Evolutionary conservation across 2,888 invertebrate species (phyloP), one percentile per base, ranked within the genome.

Genomic region (Lepidochitona cinerea): DNA sequence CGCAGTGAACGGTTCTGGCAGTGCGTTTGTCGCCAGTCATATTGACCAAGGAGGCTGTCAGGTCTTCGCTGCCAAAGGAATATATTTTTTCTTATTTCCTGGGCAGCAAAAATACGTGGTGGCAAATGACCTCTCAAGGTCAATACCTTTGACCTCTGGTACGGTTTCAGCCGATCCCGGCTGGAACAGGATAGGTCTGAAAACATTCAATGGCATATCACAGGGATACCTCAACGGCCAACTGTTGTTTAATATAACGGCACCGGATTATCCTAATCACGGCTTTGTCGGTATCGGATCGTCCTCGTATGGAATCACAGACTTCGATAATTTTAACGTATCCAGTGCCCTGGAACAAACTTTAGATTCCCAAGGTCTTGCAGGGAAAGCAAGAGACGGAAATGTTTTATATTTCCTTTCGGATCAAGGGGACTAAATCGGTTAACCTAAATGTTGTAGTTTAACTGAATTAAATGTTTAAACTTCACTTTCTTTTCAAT

Each of bases 251-350:
- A 83, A 77, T 36, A 37, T 81, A 4, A 68, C 68, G 1, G 70
- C 83, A 37, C 78, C 82, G 0, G 37, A 18, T 12, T 64, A 67
- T 1, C 83, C 84, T 14, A 33, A 70, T 0, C 81, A 83, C 71
- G 90, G 90, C 7, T 90, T 89, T 82, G 86, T 83, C 18, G 89
- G 82, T 7, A 73, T 89, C 12, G 90, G 90, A 35, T 87, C 89
- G 5, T 81, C 80, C 36, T 83, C 80, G n/a, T 89, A 84, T 77
- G 89, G 89, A 4, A 74, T 86, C 59, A 88, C 89, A 0, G 85
- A 89, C 73, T 90, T 88, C 81, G 88, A 89, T 73, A 89, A 89
- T 73, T 81, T 90, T 36, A 36, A 37, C 9, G 66, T 66, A 2
- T 49, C 49, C 18, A 49, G 4, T n/a, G n/a, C n/a, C n/a, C n/a